Base-by-base conservation (phyloP, 2,888 invertebrate genomes). In the Perizoma flavofasciatum region DNA sequence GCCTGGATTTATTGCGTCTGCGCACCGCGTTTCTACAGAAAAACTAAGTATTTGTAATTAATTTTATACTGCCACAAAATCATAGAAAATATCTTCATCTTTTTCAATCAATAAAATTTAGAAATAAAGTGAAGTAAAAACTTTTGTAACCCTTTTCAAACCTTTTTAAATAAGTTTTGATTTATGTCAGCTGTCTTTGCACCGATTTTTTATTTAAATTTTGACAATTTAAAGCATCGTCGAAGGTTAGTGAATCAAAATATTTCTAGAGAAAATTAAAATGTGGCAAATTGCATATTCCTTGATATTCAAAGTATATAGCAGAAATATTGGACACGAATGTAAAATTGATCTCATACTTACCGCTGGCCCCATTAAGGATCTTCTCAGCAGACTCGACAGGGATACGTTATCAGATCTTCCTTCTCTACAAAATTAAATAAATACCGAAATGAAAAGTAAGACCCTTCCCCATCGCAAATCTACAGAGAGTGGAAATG, bases 271-370 rank as follows among this genome's bases (percentile, higher is more conserved):
- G 9, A 52, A 56, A 53, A 61, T 61, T 79, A 86, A 84, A 78
- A 92, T 92, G 91, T 92, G 91, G 91, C 87, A 89, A 75, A 86
- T 91, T 70, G 88, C 89, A 73, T 92, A 90, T 74, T 89, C 88
- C 9, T 72, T 90, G 60, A 86, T 91, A 73, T 86, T 89, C 67
- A 76, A 83, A 72, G 73, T 88, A 48, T 85, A 81, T 70, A 86
- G 78, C 67, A 81, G 73, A 60, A 80, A 82, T 67, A 82, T 81
- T 75, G 84, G 84, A 40, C 85, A 86, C 79, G 89, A 91, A 73
- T 90, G 86, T 68, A 88, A 89, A 76, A 75, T 92, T 57, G 89
- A 91, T 72, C 77, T 92, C 4, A 83, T 89, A 70, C 69, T 92
- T 5, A 82, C 86, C 8, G 82, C 89, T 5, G 91, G 90, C 1